Percentiles rank a stretch among this genome's conserved stretches.
Evolutionary conservation across 1,140 invertebrate genomes (phyloP).

Genomic region (Eufriesea mexicana): DNA sequence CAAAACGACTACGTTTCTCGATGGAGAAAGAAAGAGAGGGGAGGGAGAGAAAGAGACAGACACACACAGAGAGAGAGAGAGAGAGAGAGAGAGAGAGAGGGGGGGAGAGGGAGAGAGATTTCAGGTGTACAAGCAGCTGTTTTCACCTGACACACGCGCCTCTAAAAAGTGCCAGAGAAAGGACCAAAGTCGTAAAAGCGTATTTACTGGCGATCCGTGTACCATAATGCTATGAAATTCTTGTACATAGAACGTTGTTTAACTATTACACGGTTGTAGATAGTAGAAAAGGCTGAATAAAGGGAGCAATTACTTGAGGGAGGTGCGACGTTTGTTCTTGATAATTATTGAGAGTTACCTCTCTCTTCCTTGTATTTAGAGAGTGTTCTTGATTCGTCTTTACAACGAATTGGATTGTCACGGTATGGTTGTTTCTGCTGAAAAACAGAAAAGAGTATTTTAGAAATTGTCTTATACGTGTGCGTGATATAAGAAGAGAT

Average conservation of each 20-base stretch:
- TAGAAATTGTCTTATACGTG: too few relatives aligned
- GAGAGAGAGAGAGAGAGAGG: too few relatives aligned
- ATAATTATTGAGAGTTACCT: too few relatives aligned
- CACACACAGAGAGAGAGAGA: too few relatives aligned
- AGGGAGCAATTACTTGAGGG: background rate
- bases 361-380: too few relatives aligned
- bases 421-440: too few relatives aligned
- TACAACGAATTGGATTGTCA: too few relatives aligned
- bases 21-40: too few relatives aligned
- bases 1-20: background rate
- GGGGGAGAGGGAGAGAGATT: background rate
- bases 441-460: too few relatives aligned
- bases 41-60: too few relatives aligned
- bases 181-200: constrained; percentile 17
- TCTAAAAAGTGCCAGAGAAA: constrained; percentile 34
- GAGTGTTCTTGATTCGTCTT: too few relatives aligned
- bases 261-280: background rate
- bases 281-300: background rate
- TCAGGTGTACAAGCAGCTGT: background rate
- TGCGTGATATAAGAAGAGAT: too few relatives aligned
- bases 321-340: background rate
- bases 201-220: constrained; percentile 35
- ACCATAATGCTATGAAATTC: background rate
- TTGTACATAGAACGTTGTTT: background rate
- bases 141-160: constrained; percentile 9